Evolutionary conservation across 2,113 vertebrate species (phyloP), one percentile per base, ranked within the genome.

Genomic region (Cygnus buccinator): DNA sequence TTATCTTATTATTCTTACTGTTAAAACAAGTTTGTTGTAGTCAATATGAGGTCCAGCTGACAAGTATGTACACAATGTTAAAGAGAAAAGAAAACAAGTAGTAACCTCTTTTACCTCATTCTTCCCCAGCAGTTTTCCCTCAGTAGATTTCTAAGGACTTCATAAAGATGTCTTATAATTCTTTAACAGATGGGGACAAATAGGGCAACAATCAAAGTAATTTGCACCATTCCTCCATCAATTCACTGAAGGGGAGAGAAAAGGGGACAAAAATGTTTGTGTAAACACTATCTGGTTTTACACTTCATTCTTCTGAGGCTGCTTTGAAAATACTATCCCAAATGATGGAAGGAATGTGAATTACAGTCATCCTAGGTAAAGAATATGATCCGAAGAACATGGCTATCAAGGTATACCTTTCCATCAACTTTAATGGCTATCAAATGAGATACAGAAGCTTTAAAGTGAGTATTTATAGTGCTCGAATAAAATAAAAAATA

Each of bases 391-490:
- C 37, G 39, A 79, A 93, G 74, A 65, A 39, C 14, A 62, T 50
- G 20, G 16, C 62, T 62, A 58, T 57, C 37, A 77, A 71, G 19
- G 55, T 46, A 59, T 21, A 88, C 28, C 14, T 94, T 87, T 85
- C 57, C 61, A 88, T 93, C 65, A 90, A 77, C 10, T 77, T 84
- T 77, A 86, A 19, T 79, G 63, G 58, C 12, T 19, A 50, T 58
- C 75, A 61, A 43, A 48, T 90, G 54, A 75, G 50, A 81, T 55
- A 57, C 61, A 90, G 44, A 88, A 89, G 23, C 3, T 68, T 95
- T 89, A 77, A 90, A 84, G 13, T 61, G 33, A 62, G 35, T 92
- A 86, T 93, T 95, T 95, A 87, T 95, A 93, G n/a, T 81, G 18
- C 62, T 88, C 80, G 54, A 97, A 94, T 52, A 76, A 93, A 96